Percentiles rank a stretch among this genome's conserved stretches.
phyloP scores from a whole-genome alignment of 2,888 invertebrate genomes.

The Teleiodes luculella region DNA sequence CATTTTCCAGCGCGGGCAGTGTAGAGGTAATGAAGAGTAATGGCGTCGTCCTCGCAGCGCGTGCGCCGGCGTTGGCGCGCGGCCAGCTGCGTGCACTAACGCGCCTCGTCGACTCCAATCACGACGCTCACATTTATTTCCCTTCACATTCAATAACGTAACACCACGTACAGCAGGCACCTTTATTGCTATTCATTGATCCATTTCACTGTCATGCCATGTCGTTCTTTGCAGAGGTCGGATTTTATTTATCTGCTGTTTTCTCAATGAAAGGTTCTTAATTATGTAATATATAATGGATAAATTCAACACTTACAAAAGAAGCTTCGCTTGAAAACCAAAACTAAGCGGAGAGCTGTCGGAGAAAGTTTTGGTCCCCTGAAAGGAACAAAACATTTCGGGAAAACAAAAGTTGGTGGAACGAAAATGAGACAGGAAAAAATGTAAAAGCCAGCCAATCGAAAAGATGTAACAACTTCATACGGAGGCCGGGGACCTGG shows the following conservation, averaged over 20 bases:
- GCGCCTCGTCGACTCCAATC: conserved; percentile 26
- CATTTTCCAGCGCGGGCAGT: conserved; percentile 19
- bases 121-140: conserved; percentile 40
- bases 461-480: conserved; percentile 19
- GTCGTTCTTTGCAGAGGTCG: too few relatives aligned
- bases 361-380: too few relatives aligned
- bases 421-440: background rate
- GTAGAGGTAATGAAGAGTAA: conserved; percentile 51
- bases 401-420: background rate
- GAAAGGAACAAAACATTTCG: background rate
- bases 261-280: too few relatives aligned
- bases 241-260: too few relatives aligned
- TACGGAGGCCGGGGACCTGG: conserved; percentile 24
- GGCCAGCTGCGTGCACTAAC: conserved; percentile 33
- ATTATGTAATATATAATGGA: too few relatives aligned
- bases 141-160: conserved; percentile 26
- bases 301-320: too few relatives aligned
- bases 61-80: conserved; percentile 35
- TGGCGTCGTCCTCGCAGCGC: conserved; percentile 37
- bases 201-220: too few relatives aligned
- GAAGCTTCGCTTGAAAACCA: background rate
- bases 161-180: too few relatives aligned
- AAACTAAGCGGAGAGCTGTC: background rate
- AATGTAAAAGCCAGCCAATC: conserved; percentile 22
- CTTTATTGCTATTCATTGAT: too few relatives aligned